Evolutionary conservation across 2,113 vertebrate genomes (phyloP).

Genomic region (Dromas ardeola): DNA sequence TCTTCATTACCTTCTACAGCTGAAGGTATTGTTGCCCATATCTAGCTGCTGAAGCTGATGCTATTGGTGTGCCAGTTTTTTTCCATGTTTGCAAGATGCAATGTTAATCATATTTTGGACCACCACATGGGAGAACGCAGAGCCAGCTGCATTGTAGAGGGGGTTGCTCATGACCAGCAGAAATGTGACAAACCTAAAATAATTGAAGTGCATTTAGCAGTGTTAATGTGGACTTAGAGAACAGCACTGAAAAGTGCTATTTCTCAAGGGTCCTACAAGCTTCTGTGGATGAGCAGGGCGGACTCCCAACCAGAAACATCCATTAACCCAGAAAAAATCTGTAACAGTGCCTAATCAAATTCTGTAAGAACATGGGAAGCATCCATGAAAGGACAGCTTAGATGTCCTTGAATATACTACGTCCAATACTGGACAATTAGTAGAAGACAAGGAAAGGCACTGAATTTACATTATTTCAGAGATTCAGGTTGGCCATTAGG

Average conservation of each 20-base stretch:
- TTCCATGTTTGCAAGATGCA: not conserved
- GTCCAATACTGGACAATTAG: not conserved
- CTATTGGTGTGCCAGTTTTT: not conserved
- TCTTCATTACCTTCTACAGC: not conserved
- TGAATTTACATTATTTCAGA: not conserved
- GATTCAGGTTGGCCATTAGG: not conserved
- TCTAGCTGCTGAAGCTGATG: not conserved
- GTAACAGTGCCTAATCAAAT: not conserved
- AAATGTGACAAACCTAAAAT: not conserved
- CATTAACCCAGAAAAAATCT: not conserved
- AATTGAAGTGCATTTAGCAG: not conserved
- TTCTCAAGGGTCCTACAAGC: not conserved
- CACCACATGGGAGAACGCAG: not conserved
- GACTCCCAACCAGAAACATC: not conserved
- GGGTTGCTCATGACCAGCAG: not conserved
- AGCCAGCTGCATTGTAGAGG: not conserved
- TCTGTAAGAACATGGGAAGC: not conserved
- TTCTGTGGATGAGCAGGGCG: not conserved
- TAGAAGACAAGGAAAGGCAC: not conserved
- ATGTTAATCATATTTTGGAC: not conserved
- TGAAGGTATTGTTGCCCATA: not conserved
- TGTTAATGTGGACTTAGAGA: not conserved
- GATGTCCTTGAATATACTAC: not conserved
- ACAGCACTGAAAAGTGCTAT: not conserved
- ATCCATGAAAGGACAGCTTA: not conserved